These are phyloP conservation scores for Arvicanthis niloticus DNA, from an alignment of 2,113 vertebrate genomes.

Conservation along the genomic window DNA sequence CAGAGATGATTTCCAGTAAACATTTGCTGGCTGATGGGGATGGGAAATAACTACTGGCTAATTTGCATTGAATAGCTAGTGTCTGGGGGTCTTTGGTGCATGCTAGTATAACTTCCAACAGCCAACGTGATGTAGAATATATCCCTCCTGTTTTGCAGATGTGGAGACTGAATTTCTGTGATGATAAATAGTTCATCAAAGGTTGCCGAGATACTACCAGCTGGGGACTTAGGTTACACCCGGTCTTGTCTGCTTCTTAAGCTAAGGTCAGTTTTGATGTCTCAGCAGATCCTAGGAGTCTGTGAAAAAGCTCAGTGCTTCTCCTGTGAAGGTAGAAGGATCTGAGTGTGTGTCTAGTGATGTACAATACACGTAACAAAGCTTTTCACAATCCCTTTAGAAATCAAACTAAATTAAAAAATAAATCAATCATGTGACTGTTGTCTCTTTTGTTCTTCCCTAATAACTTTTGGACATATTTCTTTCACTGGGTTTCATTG, in stretches of 20 bases:
- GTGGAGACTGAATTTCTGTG: not conserved
- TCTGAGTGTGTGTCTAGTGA: not conserved
- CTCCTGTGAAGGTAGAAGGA: not conserved
- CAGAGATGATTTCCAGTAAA: not conserved
- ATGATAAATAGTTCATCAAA: slow-evolving; percentile 12
- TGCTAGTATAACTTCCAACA: not conserved
- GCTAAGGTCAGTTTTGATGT: not conserved
- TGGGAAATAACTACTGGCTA: not conserved
- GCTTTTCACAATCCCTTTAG: not conserved
- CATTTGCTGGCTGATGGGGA: not conserved
- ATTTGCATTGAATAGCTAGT: not conserved
- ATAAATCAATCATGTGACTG: not conserved
- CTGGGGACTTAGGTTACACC: not conserved
- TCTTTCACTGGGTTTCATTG: not conserved
- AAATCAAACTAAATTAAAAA: slow-evolving; percentile 8
- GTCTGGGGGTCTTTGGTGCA: not conserved
- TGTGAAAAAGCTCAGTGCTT: not conserved
- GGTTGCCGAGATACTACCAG: not conserved
- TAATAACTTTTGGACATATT: not conserved
- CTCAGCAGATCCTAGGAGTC: not conserved
- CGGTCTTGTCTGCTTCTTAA: not conserved
- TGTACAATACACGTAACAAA: not conserved
- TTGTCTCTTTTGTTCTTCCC: not conserved
- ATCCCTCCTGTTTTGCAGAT: not conserved
- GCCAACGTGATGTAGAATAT: not conserved